Percentiles rank a stretch among this genome's conserved stretches.
Conservation (phyloP, 2,888 invertebrate species). For the Ethmia dodecea region DNA sequence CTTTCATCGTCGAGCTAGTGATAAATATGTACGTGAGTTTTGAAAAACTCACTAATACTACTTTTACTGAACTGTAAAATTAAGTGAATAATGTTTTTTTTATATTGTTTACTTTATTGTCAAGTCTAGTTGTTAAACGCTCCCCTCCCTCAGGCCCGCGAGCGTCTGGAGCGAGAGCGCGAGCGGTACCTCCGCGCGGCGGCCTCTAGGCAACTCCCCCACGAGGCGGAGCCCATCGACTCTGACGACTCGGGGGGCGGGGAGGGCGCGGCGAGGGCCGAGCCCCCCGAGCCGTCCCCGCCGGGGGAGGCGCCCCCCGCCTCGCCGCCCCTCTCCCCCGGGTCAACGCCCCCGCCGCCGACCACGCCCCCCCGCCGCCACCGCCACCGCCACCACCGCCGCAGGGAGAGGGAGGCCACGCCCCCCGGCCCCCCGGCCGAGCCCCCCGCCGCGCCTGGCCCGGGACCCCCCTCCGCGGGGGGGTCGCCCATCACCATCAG, state of each 20-base stretch:
- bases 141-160: slow-evolving; percentile 19
- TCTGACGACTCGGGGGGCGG: slow-evolving; percentile 80
- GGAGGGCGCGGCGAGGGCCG: too few relatives aligned
- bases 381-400: neutral
- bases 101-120: too few relatives aligned
- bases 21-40: too few relatives aligned
- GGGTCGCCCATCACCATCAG: slow-evolving; percentile 59
- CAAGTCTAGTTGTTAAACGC: too few relatives aligned
- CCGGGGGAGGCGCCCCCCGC: neutral
- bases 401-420: neutral
- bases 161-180: slow-evolving; percentile 38
- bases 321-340: neutral
- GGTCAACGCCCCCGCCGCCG: neutral
- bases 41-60: too few relatives aligned
- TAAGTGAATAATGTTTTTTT: too few relatives aligned
- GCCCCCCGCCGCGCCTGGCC: neutral
- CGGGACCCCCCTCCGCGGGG: slow-evolving; percentile 16
- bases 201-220: slow-evolving; percentile 79
- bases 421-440: neutral
- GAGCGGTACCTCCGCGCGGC: slow-evolving; percentile 74
- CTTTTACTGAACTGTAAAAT: too few relatives aligned
- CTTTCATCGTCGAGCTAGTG: too few relatives aligned
- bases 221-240: slow-evolving; percentile 86
- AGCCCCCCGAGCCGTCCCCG: slow-evolving; percentile 13
- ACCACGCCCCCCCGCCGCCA: neutral